Percentiles rank a stretch among this genome's conserved stretches.
Evolutionary conservation across 2,888 invertebrate genomes (phyloP).

Genomic region (Vanessa cardui): DNA sequence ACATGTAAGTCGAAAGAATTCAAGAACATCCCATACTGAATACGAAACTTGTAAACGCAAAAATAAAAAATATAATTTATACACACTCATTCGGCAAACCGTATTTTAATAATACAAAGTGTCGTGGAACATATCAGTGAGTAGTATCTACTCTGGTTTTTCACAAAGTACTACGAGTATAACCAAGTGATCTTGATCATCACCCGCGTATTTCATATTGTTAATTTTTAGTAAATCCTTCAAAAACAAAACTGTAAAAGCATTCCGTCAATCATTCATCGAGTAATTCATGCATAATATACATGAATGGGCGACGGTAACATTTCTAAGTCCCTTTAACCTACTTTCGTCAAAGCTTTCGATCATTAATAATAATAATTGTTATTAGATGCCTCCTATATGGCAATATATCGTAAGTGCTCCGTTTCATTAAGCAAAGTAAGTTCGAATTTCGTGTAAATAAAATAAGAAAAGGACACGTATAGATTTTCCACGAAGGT

Average conservation of each 20-base stretch:
- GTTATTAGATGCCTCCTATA: conserved; percentile 55
- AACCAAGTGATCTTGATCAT: too few species aligned
- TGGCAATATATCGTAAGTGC: conserved; percentile 70
- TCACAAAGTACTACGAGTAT: too few species aligned
- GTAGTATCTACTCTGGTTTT: too few species aligned
- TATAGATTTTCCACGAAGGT: too few species aligned
- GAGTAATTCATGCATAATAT: not conserved
- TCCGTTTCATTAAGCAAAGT: conserved; percentile 63
- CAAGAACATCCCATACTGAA: too few species aligned
- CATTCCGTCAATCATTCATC: not conserved
- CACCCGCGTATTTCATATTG: not conserved
- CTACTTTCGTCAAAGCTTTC: conserved; percentile 53
- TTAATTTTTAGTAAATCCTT: too few species aligned
- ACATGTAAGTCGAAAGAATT: too few species aligned
- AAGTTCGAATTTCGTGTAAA: conserved; percentile 52
- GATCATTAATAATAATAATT: conserved; percentile 75
- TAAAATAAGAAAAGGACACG: not conserved
- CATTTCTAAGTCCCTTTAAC: conserved; percentile 45
- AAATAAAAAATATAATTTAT: not conserved
- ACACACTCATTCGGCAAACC: too few species aligned
- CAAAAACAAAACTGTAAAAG: not conserved
- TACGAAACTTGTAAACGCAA: not conserved
- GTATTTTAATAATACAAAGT: too few species aligned
- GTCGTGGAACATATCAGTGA: too few species aligned
- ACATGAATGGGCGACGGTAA: conserved; percentile 32